These are phyloP conservation scores for Apodemia duryi DNA, from an alignment of 2,888 invertebrate genomes.

Conservation along the genomic window DNA sequence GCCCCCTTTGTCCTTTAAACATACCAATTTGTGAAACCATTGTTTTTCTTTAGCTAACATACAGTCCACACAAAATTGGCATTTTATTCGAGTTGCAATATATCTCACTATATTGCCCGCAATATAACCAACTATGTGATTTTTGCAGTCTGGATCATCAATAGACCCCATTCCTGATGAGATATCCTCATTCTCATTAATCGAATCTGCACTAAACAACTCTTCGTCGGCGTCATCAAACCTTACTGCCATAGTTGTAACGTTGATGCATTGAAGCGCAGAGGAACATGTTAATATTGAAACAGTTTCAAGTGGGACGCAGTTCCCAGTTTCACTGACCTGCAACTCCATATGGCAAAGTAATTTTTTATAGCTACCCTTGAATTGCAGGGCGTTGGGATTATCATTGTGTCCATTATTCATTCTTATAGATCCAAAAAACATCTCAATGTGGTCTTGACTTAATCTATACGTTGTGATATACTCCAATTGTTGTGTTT, in stretches of 20 bases:
- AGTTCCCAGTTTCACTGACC: constrained; percentile 26
- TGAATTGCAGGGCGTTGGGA: constrained; percentile 28
- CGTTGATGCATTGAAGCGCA: constrained; percentile 22
- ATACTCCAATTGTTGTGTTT: constrained; percentile 2
- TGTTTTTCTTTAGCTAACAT: constrained; percentile 20
- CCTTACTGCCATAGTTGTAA: constrained; percentile 17
- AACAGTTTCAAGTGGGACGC: constrained; percentile 28
- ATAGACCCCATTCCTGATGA: constrained; percentile 9
- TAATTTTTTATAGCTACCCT: constrained; percentile 27
- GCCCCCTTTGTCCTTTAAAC: constrained; percentile 21
- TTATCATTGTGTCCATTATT: constrained; percentile 33
- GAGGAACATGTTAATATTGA: constrained; percentile 23
- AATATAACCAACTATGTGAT: constrained; percentile 19
- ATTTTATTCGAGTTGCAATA: constrained; percentile 18
- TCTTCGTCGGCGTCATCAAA: constrained; percentile 17
- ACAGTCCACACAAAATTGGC: constrained; percentile 21
- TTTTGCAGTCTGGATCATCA: constrained; percentile 18
- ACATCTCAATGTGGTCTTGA: constrained; percentile 28
- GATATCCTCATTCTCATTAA: constrained; percentile 13
- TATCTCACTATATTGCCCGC: constrained; percentile 19
- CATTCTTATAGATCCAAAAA: constrained; percentile 29
- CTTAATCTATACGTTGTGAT: constrained; percentile 22
- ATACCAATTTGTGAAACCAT: constrained; percentile 21
- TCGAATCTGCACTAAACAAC: neutral
- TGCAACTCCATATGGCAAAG: constrained; percentile 27